These are phyloP conservation scores for Macrophya annulata DNA, from an alignment of 2,888 invertebrate genomes.

Conservation along the genomic window DNA sequence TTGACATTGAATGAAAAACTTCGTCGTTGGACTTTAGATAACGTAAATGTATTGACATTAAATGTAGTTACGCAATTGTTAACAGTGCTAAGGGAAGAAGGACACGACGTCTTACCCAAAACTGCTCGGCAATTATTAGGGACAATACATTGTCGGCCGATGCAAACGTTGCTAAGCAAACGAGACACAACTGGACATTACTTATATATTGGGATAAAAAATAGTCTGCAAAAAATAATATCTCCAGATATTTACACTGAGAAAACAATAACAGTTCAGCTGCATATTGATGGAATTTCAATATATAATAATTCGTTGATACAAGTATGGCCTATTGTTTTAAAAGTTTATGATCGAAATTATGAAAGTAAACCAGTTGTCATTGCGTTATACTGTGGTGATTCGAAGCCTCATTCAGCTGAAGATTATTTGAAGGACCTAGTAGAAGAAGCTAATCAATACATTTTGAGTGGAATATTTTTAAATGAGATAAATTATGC, in stretches of 20 bases:
- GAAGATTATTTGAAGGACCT: slow-evolving; percentile 44
- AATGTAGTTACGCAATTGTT: slow-evolving; percentile 32
- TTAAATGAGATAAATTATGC: slow-evolving; percentile 42
- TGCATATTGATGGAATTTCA: slow-evolving; percentile 45
- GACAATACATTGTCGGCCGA: slow-evolving; percentile 41
- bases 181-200: slow-evolving; percentile 30
- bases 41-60: background rate
- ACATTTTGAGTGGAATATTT: slow-evolving; percentile 41
- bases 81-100: slow-evolving; percentile 52
- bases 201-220: slow-evolving; percentile 48
- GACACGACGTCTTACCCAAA: slow-evolving; percentile 32
- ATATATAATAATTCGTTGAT: slow-evolving; percentile 44
- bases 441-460: slow-evolving; percentile 46
- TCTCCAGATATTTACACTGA: slow-evolving; percentile 45
- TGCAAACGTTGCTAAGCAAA: slow-evolving; percentile 41
- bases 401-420: slow-evolving; percentile 47
- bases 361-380: slow-evolving; percentile 40
- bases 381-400: slow-evolving; percentile 40
- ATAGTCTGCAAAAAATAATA: slow-evolving; percentile 27
- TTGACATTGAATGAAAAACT: slow-evolving; percentile 55
- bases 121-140: slow-evolving; percentile 38
- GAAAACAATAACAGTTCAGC: slow-evolving; percentile 32
- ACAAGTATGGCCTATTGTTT: slow-evolving; percentile 50
- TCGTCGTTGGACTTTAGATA: slow-evolving; percentile 48
- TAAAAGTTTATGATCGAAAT: slow-evolving; percentile 51